Evolutionary conservation across 2,797 vertebrate genomes (phyloP), one percentile per base, ranked within the genome.

Genomic region (Urocyon cinereoargenteus): DNA sequence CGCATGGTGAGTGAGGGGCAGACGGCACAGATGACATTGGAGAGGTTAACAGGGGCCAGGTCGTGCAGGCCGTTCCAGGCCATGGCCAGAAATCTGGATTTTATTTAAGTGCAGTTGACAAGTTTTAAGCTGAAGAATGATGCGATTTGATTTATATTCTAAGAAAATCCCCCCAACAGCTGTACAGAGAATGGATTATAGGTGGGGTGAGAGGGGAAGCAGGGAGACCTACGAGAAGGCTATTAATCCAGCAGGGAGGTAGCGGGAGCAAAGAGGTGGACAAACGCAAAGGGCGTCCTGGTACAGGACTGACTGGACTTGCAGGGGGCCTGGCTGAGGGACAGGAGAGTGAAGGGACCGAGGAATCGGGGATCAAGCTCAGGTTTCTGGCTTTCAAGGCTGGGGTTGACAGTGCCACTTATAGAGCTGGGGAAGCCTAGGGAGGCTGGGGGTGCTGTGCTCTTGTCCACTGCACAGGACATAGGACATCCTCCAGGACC

Each of bases 131-230:
- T 59, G 49, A 83, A 75, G 82, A 96, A 55, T 83, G 85, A 75
- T 49, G 49, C 86, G 83, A 86, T 95, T 96, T 91, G 51, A 95
- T 93, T 94, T 93, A 45, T 81, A 89, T 81, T 70, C 94, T 93
- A 77, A 86, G 94, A 92, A 90, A 95, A 91, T 57, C 78, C 73
- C 86, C 86, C 75, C 5, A 19, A 68, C 91, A 81, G 64, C 70
- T 90, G 55, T 90, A 66, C 0, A 2, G 89, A 97, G 75, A 96
- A 84, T 16, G 78, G 62, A 75, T 88, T 68, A 55, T 53, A 21
- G 26, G 3, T 34, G 59, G 62, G 31, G 77, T 55, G 3, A 61
- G 66, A 89, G 34, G 66, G 83, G 68, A 86, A 84, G 31, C 31
- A 13, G 26, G n/a, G 72, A 90, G 49, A 55, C 28, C 45, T 55